Conservation (phyloP, 2,797 vertebrate genomes). For the Darevskia mixta region DNA sequence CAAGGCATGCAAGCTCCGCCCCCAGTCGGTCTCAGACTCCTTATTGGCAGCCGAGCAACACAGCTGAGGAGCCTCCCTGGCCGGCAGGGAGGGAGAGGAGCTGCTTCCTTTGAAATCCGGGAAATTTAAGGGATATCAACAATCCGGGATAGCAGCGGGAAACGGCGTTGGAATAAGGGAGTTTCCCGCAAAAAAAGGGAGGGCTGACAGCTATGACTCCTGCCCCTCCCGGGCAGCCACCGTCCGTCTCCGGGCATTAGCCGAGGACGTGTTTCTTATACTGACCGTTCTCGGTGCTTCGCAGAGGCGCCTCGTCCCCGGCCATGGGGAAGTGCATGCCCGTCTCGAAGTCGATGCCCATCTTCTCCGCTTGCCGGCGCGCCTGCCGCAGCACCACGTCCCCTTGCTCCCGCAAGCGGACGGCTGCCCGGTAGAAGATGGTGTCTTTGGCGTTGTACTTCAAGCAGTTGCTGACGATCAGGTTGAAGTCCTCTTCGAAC, state of each 20-base stretch:
- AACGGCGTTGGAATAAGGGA: too few species aligned
- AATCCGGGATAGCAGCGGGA: too few species aligned
- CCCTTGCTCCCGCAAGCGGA: slow-evolving; percentile 93
- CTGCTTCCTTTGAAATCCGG: too few species aligned
- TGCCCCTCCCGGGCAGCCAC: background rate
- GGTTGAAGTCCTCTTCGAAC: slow-evolving; percentile 96
- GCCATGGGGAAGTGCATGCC: slow-evolving; percentile 91
- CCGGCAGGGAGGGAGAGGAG: too few species aligned
- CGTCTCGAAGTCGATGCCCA: slow-evolving; percentile 96
- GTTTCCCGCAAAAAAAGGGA: too few species aligned
- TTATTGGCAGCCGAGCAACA: too few species aligned
- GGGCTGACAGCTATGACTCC: background rate
- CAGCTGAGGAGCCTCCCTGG: too few species aligned
- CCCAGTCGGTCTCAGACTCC: too few species aligned
- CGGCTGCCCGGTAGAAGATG: slow-evolving; percentile 95
- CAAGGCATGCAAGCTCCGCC: too few species aligned
- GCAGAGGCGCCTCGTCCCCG: slow-evolving; percentile 86
- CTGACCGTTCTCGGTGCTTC: slow-evolving; percentile 84
- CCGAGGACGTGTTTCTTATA: background rate
- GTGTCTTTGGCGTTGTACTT: slow-evolving; percentile 99
- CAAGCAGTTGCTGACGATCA: slow-evolving; percentile 98
- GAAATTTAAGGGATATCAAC: too few species aligned
- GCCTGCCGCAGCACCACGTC: slow-evolving; percentile 89
- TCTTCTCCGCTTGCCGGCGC: slow-evolving; percentile 93
- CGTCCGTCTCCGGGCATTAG: accelerated